Evolutionary conservation across 2,113 vertebrate species (phyloP).

Genomic region (Lampris megalopsis): DNA sequence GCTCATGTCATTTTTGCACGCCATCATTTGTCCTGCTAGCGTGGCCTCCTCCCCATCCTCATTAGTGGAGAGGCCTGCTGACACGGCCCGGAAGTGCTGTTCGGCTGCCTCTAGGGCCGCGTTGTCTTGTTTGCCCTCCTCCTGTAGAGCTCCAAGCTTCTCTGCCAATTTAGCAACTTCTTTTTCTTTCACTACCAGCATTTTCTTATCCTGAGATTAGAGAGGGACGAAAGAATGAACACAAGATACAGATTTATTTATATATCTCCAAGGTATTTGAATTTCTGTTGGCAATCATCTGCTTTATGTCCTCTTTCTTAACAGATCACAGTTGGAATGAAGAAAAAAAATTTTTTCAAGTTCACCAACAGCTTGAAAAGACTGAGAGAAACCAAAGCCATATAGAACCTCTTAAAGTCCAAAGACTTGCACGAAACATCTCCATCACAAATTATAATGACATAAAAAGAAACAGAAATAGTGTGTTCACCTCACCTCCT

Average conservation of each 20-base stretch:
- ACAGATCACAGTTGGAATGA: not conserved
- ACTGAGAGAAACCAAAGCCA: not conserved
- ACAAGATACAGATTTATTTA: too few species aligned
- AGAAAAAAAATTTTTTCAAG: not conserved
- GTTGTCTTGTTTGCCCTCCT: slow-evolving; percentile 82
- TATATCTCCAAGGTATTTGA: not conserved
- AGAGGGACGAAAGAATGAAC: not conserved
- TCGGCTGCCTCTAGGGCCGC: slow-evolving; percentile 85
- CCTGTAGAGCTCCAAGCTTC: slow-evolving; percentile 81
- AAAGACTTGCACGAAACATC: not conserved
- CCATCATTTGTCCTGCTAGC: slow-evolving; percentile 92
- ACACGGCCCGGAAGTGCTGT: slow-evolving; percentile 91
- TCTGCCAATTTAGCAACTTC: slow-evolving; percentile 84
- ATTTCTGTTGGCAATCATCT: not conserved
- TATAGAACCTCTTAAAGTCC: not conserved
- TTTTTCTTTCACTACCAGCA: slow-evolving; percentile 87
- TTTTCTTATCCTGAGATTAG: slow-evolving; percentile 86
- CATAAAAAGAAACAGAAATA: not conserved
- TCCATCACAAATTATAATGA: too few species aligned
- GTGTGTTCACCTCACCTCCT: slow-evolving; percentile 82
- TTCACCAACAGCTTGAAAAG: not conserved
- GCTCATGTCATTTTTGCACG: slow-evolving; percentile 94
- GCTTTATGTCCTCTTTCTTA: not conserved
- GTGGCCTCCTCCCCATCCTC: slow-evolving; percentile 90
- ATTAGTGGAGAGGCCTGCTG: slow-evolving; percentile 89